Percentiles rank a stretch among this genome's conserved stretches.
These are phyloP conservation scores for Cyclura pinguis DNA, from an alignment of 2,797 vertebrate species.

Conservation along the genomic window DNA sequence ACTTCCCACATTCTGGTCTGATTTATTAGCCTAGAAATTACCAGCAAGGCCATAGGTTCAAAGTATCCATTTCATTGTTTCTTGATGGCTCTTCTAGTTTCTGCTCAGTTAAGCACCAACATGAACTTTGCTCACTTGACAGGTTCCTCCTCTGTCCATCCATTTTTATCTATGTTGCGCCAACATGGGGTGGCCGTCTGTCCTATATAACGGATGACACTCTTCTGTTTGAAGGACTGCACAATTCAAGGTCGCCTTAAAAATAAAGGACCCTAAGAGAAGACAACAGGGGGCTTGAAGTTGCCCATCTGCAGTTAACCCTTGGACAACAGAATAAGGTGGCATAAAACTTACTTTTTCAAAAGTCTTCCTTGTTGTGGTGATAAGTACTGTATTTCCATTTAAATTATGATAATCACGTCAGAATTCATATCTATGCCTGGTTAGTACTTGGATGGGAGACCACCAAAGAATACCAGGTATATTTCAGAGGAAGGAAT, in stretches of 20 bases:
- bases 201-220: neutral
- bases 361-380: too few relatives aligned
- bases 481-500: too few relatives aligned
- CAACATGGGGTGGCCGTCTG: neutral
- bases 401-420: too few relatives aligned
- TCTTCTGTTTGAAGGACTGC: neutral
- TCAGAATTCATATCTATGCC: too few relatives aligned
- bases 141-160: neutral
- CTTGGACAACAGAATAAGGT: too few relatives aligned
- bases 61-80: neutral
- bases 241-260: neutral
- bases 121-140: neutral
- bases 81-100: neutral
- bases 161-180: neutral
- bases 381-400: too few relatives aligned
- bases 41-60: conserved; percentile 18
- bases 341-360: too few relatives aligned
- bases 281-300: neutral
- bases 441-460: too few relatives aligned
- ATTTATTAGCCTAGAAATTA: conserved; percentile 35
- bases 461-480: too few relatives aligned
- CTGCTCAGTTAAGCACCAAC: neutral
- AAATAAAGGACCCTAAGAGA: neutral
- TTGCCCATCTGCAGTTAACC: neutral
- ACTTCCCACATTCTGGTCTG: conserved; percentile 7